Percentiles rank a stretch among this genome's conserved stretches.
phyloP scores from a whole-genome alignment of 2,113 vertebrate genomes.

The Podocnemis expansa region DNA sequence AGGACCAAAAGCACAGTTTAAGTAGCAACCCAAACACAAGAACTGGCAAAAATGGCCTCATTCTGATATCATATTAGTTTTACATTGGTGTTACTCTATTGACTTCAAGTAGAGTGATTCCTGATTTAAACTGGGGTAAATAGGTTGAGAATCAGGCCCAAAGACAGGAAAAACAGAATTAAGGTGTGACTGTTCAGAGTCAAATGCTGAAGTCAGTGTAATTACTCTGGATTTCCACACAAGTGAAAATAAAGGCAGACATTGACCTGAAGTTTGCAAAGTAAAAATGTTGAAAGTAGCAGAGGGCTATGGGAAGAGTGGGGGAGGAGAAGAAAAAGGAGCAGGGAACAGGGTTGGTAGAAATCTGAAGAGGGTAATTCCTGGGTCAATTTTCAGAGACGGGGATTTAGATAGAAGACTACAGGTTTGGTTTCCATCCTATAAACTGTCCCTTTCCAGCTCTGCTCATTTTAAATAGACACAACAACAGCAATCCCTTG shows the following conservation, averaged over 20 bases:
- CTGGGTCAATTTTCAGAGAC: not conserved
- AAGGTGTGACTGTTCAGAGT: not conserved
- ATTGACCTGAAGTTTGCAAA: not conserved
- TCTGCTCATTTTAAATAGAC: not conserved
- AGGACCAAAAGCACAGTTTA: not conserved
- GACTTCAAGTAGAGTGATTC: not conserved
- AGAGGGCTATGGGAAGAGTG: not conserved
- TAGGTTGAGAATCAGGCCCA: not conserved
- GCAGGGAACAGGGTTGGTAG: not conserved
- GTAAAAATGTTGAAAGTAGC: not conserved
- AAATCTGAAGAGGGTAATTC: not conserved
- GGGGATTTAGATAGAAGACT: not conserved
- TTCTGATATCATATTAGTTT: not conserved
- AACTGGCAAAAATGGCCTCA: not conserved
- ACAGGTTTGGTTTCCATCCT: rapidly evolving
- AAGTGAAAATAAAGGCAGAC: not conserved
- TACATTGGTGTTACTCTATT: not conserved
- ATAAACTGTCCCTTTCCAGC: not conserved
- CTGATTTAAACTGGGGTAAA: not conserved
- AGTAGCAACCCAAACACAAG: not conserved
- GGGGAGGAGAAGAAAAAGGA: not conserved
- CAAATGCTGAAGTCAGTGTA: not conserved
- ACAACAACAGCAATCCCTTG: not conserved
- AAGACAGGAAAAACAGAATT: not conserved
- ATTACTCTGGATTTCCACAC: not conserved